Base-by-base conservation (phyloP, 2,113 vertebrate species). In the Pholis gunnellus region DNA sequence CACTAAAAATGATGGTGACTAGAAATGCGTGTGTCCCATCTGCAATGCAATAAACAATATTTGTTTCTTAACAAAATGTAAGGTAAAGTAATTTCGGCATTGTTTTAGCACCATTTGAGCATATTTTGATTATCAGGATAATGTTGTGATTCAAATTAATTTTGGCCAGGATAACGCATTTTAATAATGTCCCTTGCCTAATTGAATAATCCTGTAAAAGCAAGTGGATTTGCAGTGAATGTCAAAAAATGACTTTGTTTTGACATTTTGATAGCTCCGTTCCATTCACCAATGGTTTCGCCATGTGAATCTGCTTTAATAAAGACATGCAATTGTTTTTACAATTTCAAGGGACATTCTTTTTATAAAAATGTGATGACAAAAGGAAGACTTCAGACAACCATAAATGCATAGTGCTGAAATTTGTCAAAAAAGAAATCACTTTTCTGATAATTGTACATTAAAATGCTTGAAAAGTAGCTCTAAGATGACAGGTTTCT, bases 241-340 rank as follows among this genome's bases (percentile, higher is more conserved):
- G 84, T 82, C 68, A 79, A 36, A 65, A 38, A 70, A 86, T 67
- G 9, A 82, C 75, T 86, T 85, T 90, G 73, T 69, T 87, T 63
- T 87, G 79, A 78, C 84, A 82, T 85, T 80, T 75, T 79, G 72
- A 90, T 68, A 84, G 78, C 73, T 72, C 72, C 1, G 11, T 82
- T 83, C 72, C 74, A 72, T 34, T 81, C 74, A 50, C 4, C 20
- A 27, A 18, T 74, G 72, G 61, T 61, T 79, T 75, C 75, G 56
- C 66, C 78, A 27, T 50, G 44, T 7, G 11, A 83, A 59, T 34
- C 59, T 60, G 44, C 78, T 63, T 72, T 70, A 31, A 81, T 18
- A 54, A 31, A 78, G 73, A 76, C 57, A 65, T 27, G 69, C 48
- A 65, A 65, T 72, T 36, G 9, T 66, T 75, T 40, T 57, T 38